Base-by-base conservation (phyloP, 1,140 invertebrate species). In the Trachelipus rathkii region DNA sequence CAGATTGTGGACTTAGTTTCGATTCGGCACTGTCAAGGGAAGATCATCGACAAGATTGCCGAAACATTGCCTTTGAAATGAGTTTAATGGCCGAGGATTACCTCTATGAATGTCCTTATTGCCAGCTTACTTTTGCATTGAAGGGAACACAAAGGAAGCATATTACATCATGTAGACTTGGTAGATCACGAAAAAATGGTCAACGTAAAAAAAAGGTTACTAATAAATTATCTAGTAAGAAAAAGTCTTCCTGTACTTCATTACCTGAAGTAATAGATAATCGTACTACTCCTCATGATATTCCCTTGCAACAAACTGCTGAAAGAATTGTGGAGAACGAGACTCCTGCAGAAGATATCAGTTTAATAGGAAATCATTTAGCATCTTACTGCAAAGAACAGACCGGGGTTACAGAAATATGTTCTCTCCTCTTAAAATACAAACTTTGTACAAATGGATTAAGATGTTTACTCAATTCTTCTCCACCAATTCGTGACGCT, bases 1-100 rank as follows among this genome's bases (percentile, higher is more conserved):
- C 45, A 10, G 69, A 76, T 45, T 66, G 71, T 24, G 71, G 71
- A 60, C 46, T 68, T 43, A 44, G 43, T 46, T 75, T 75, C 33
- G 45, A 46, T 24, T 53, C 53, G 45, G 8, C 69, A n/a, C 44
- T 69, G n/a, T 75, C 71, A 23, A 44, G 50, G 11, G 76, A 78
- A 46, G 77, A 78, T 53, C 79, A 81, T 21, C 73, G 73, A 21
- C 75, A 81, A 33, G 79, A 81, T 70, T 81, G 79, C 50, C 71
- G 76, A 44, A 81, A 77, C 33, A 81, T 81, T 43, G 79, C 77
- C 50, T 78, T 78, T 72, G 79, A 78, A 66, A 81, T 81, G 79
- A 78, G 79, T 69, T 68, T 81, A 24, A 81, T 81, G 79, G 79
- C 79, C 6, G 79, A 81, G 44, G 79, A 81, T 45, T 72, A 81